These are phyloP conservation scores for Carterocephalus palaemon DNA, from an alignment of 2,888 invertebrate genomes.

Conservation along the genomic window DNA sequence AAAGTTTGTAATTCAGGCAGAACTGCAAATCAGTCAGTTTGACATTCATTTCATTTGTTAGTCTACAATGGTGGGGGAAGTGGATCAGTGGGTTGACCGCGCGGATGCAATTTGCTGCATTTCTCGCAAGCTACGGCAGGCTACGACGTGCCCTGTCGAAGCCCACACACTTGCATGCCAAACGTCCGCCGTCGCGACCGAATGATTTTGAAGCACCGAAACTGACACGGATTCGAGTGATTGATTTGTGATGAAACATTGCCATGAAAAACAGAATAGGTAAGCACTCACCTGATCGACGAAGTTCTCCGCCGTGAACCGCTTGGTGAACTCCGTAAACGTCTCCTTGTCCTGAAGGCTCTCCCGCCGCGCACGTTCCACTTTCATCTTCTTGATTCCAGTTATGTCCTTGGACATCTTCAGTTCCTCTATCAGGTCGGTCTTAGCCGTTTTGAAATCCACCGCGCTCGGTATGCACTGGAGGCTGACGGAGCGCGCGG, in stretches of 20 bases:
- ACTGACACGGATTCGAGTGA: slow-evolving; percentile 7
- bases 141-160: slow-evolving; percentile 15
- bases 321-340: slow-evolving; percentile 89
- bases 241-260: slow-evolving; percentile 9
- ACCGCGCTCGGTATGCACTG: slow-evolving; percentile 82
- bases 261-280: slow-evolving; percentile 25
- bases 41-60: slow-evolving; percentile 43
- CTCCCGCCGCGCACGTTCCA: slow-evolving; percentile 91
- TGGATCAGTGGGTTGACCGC: slow-evolving; percentile 57
- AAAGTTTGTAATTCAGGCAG: too few relatives aligned
- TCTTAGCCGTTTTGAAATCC: slow-evolving; percentile 87
- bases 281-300: slow-evolving; percentile 89
- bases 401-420: slow-evolving; percentile 95
- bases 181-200: slow-evolving; percentile 10
- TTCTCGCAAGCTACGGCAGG: slow-evolving; percentile 40
- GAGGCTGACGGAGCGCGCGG: slow-evolving; percentile 84
- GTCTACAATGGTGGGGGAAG: slow-evolving; percentile 34
- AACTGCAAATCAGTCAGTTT: too few relatives aligned
- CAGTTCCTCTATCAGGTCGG: slow-evolving; percentile 93
- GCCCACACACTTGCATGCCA: slow-evolving; percentile 15
- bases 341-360: slow-evolving; percentile 90
- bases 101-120: slow-evolving; percentile 44
- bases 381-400: slow-evolving; percentile 95
- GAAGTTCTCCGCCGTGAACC: slow-evolving; percentile 91
- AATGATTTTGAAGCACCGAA: slow-evolving; percentile 4